Evolutionary conservation across 2,113 vertebrate genomes (phyloP), one percentile per base, ranked within the genome.

Genomic region (Peromyscus leucopus): DNA sequence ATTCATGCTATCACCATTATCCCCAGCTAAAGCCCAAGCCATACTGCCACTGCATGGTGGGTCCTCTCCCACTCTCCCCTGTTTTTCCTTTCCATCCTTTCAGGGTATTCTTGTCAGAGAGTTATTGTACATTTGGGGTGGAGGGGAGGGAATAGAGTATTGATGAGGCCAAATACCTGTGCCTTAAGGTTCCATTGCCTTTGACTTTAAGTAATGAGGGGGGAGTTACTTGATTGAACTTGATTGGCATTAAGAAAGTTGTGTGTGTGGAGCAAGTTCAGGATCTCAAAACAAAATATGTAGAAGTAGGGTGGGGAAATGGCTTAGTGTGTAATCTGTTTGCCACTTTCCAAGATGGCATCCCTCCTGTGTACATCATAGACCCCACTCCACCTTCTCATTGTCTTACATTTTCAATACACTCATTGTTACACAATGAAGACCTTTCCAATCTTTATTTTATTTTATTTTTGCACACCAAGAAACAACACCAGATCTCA

Each of bases 121-220:
- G 36, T 39, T 22, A 61, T 28, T 65, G 21, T 71, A 39, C 24
- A 19, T 59, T 92, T 78, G 21, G 92, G 78, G 16, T 75, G n/a
- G 85, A 85, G 76, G 36, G 75, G 33, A 87, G 42, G 51, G 51
- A 87, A 71, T 42, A 93, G 48, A 74, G 90, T 71, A 84, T 46
- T 75, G 88, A 84, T 71, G 76, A 75, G 69, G 17, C 42, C 82
- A 65, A 88, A 90, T 17, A 33, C 5, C 89, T 71, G 46, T 67
- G n/a, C 79, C 72, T 92, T 85, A 51, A 92, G 92, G 12, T 55
- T 42, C n/a, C 57, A 80, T 84, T 93, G 72, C 48, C 42, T 96
- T 76, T 57, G 46, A 82, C 61, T 90, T 36, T 63, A 88, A 96
- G 39, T 57, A 51, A 93, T 48, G 9, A 33, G 42, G 33, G 55